phyloP scores from a whole-genome alignment of 2,888 invertebrate species.

The Lottia scabra region DNA sequence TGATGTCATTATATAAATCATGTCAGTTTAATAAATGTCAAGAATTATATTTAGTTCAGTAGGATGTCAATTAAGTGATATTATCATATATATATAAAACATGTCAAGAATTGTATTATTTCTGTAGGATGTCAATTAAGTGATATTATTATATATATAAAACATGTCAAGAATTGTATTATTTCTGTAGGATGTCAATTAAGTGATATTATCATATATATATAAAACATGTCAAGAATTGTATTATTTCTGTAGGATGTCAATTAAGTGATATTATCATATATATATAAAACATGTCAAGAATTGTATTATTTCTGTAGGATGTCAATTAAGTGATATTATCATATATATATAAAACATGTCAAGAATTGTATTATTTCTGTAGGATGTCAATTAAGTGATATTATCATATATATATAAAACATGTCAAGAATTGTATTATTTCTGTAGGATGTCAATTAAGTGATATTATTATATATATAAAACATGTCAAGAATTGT shows the following conservation, averaged over 20 bases:
- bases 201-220: conserved; percentile 43
- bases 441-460: not conserved
- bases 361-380: conserved; percentile 42
- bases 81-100: conserved; percentile 52
- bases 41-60: conserved; percentile 45
- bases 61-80: conserved; percentile 50
- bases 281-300: conserved; percentile 36
- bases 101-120: conserved; percentile 39
- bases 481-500: conserved; percentile 33
- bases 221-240: conserved; percentile 40
- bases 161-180: conserved; percentile 44
- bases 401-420: conserved; percentile 46
- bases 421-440: conserved; percentile 36
- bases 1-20: conserved; percentile 51
- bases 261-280: conserved; percentile 45
- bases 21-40: conserved; percentile 41
- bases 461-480: conserved; percentile 45
- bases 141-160: conserved; percentile 51
- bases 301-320: conserved; percentile 31
- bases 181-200: conserved; percentile 39
- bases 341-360: conserved; percentile 44
- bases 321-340: conserved; percentile 24
- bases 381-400: conserved; percentile 42
- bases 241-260: conserved; percentile 44
- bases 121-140: conserved; percentile 41